Conservation (phyloP, 2,888 invertebrate species). For the Linyphia triangularis region DNA sequence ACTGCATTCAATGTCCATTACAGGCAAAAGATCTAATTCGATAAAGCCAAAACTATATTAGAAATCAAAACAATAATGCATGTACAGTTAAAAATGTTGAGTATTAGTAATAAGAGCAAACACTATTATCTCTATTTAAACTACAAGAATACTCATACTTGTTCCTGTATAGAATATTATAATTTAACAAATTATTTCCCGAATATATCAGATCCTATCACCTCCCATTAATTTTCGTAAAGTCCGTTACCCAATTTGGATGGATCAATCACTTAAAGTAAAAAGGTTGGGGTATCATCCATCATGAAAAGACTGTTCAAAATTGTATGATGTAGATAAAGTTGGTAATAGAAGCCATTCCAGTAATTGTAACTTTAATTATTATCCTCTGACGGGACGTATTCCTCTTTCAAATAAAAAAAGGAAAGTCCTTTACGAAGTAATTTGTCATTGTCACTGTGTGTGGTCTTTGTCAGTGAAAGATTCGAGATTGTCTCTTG, state of each 20-base stretch:
- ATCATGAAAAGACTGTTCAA: slow-evolving; percentile 44
- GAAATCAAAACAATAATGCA: no score
- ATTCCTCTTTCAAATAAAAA: slow-evolving; percentile 6
- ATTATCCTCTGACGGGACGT: slow-evolving; percentile 19
- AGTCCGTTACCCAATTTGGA: slow-evolving; percentile 31
- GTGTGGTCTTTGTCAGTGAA: slow-evolving; percentile 33
- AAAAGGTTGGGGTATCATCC: slow-evolving; percentile 51
- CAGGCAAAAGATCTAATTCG: no score
- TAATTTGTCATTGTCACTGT: slow-evolving; percentile 61
- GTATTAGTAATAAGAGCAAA: no score
- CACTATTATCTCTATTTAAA: no score
- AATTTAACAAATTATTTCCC: slow-evolving; percentile 24
- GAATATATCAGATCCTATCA: slow-evolving; percentile 15
- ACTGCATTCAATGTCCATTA: no score
- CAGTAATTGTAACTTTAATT: slow-evolving; percentile 65
- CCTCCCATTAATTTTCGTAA: slow-evolving; percentile 52
- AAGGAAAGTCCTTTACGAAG: not conserved
- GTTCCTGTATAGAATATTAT: no score
- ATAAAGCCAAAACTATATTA: no score
- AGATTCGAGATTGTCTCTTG: not conserved
- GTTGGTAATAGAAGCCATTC: slow-evolving; percentile 44
- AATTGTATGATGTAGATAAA: slow-evolving; percentile 54
- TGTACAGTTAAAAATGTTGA: no score
- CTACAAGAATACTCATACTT: no score
- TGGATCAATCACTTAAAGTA: slow-evolving; percentile 53